A percentile compares a stretch with the other conserved stretches of the same genome.
Evolutionary conservation across 1,140 invertebrate genomes (phyloP).

Genomic region (Platorchestia sp.): DNA sequence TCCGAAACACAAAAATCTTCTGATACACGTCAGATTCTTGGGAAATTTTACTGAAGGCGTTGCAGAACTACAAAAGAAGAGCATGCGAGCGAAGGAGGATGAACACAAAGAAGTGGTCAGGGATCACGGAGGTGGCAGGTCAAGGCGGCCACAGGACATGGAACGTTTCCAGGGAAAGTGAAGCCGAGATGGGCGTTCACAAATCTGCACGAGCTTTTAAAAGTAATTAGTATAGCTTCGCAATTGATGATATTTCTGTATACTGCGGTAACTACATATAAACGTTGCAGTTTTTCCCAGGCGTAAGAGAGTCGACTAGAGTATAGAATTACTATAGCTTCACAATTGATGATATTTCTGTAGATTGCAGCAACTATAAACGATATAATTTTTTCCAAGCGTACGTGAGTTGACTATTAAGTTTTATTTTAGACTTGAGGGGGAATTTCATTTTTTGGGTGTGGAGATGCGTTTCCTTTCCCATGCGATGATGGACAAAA

Average conservation of each 20-base stretch:
- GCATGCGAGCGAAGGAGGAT: not conserved
- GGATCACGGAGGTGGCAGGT: not conserved
- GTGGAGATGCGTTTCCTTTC: no score
- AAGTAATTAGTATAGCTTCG: not conserved
- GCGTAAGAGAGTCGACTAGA: no score
- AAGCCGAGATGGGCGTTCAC: not conserved
- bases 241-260: no score
- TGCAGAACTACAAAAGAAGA: not conserved
- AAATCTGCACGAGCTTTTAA: not conserved
- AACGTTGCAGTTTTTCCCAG: not conserved
- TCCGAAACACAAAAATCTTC: not conserved
- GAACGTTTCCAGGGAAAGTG: not conserved
- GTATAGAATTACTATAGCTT: no score
- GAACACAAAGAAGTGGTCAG: slow-evolving; percentile 6
- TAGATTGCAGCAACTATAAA: no score
- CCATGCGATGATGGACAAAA: no score
- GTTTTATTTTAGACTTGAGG: no score
- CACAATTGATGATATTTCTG: no score
- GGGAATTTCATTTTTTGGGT: no score
- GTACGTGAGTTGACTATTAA: no score
- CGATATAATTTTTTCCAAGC: no score
- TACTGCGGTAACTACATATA: no score
- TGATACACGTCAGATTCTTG: not conserved
- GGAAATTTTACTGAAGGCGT: not conserved
- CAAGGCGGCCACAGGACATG: not conserved